Percentiles rank a stretch among this genome's conserved stretches.
These are phyloP conservation scores for Teleiodes luculella DNA, from an alignment of 2,888 invertebrate genomes.

Conservation along the genomic window DNA sequence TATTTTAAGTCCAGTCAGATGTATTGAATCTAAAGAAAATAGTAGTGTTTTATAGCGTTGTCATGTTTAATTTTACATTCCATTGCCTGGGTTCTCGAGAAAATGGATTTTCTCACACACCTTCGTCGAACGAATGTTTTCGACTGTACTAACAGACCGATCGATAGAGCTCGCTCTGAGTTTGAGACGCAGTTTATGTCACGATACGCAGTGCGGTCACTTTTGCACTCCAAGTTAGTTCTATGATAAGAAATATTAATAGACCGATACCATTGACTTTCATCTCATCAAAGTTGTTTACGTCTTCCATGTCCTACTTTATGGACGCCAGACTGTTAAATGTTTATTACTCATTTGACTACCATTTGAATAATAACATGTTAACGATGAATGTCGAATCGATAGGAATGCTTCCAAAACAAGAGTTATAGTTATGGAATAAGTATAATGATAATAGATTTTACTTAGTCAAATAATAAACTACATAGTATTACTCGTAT, in stretches of 20 bases:
- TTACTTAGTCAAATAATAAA: background rate
- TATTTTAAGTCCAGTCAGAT: too few species aligned
- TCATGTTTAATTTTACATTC: too few species aligned
- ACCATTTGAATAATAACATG: constrained; percentile 18
- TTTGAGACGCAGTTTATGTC: background rate
- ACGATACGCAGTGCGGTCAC: background rate
- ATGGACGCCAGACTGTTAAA: constrained; percentile 23
- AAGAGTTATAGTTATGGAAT: too few species aligned
- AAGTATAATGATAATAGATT: too few species aligned
- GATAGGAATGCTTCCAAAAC: constrained; percentile 6
- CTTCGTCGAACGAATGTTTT: too few species aligned
- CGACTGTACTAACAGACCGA: too few species aligned
- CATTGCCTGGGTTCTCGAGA: too few species aligned
- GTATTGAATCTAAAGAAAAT: too few species aligned
- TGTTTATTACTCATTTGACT: constrained; percentile 29
- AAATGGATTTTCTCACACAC: too few species aligned
- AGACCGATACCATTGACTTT: background rate
- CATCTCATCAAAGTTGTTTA: constrained; percentile 7
- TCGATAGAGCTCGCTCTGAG: background rate
- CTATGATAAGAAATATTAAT: background rate
- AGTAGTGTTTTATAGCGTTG: too few species aligned
- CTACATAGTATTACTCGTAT: background rate
- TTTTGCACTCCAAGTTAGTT: background rate
- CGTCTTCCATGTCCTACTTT: constrained; percentile 16
- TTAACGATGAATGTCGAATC: constrained; percentile 20